Percentiles rank a stretch among this genome's conserved stretches.
Evolutionary conservation across 1,140 invertebrate species (phyloP).

Genomic region (Drosophila bocqueti): DNA sequence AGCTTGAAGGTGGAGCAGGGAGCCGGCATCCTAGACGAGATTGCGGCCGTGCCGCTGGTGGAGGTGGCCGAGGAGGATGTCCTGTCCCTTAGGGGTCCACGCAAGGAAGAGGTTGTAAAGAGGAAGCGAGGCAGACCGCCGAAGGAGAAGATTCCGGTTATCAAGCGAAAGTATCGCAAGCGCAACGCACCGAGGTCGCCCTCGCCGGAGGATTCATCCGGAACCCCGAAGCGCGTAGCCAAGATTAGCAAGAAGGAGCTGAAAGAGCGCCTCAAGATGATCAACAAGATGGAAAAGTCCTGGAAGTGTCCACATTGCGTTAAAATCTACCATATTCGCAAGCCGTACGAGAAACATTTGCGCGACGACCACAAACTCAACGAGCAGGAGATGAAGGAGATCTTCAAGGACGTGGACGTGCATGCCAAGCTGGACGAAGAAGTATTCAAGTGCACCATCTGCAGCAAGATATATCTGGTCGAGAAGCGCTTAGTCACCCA

Average conservation of each 20-base stretch:
- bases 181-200: slow-evolving; percentile 31
- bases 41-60: slow-evolving; percentile 69
- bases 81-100: slow-evolving; percentile 49
- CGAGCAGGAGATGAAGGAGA: slow-evolving; percentile 70
- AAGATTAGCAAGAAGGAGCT: slow-evolving; percentile 74
- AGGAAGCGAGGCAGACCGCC: slow-evolving; percentile 31
- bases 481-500: slow-evolving; percentile 79
- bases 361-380: slow-evolving; percentile 72
- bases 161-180: slow-evolving; percentile 70
- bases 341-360: slow-evolving; percentile 81
- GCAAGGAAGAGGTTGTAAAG: not conserved
- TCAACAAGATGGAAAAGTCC: slow-evolving; percentile 76
- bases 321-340: slow-evolving; percentile 81
- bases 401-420: slow-evolving; percentile 71
- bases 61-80: slow-evolving; percentile 70
- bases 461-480: slow-evolving; percentile 78
- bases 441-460: slow-evolving; percentile 79
- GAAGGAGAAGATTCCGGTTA: slow-evolving; percentile 33
- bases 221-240: slow-evolving; percentile 61
- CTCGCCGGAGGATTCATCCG: slow-evolving; percentile 15
- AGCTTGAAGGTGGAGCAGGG: slow-evolving; percentile 70
- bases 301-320: slow-evolving; percentile 81
- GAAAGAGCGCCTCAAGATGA: slow-evolving; percentile 73
- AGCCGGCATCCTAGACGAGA: slow-evolving; percentile 70
- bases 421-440: slow-evolving; percentile 68